Evolutionary conservation across 1,140 invertebrate genomes (phyloP), one percentile per base, ranked within the genome.

Genomic region (Diachasma alloeum): DNA sequence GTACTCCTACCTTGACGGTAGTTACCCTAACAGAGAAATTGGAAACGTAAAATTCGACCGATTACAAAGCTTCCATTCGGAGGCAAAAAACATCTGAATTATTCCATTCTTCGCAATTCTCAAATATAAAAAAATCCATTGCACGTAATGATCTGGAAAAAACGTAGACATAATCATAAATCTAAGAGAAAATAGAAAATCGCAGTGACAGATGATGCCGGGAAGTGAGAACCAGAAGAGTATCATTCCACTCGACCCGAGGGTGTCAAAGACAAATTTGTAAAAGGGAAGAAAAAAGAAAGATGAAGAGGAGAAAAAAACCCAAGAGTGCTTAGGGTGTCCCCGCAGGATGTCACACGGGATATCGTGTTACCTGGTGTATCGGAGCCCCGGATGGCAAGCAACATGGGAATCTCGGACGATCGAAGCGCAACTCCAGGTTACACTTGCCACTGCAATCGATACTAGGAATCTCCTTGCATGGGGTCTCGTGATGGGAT

Each of bases 321-420:
- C 3, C 3, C 24, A 46, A 66, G 48, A 71, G 70, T 63, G 39
- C 53, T 71, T 76, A 72, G 53, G 75, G 69, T 72, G 53, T 63
- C 69, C 36, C 63, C 66, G 39, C 68, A 72, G 75, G 75, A 76
- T 76, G 75, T 76, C 75, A 48, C 75, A 76, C 69, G 75, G 37
- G 46, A 46, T 76, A 76, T 76, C 75, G 39, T 63, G 22, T 76
- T 76, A 71, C 74, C 68, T 72, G 26, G 66, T 68, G 66, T 68
- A 37, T 68, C 15, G 66, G 31, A 68, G 31, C 36, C 59, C 36
- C 66, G 66, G 66, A 68, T 59, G 44, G 46, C 26, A 46, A 31
- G 31, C 2, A 31, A 31, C 26, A 59, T 53, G 72, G 56, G 48
- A 74, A 42, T 39, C 72, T 66, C 72, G 56, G 26, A 46, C 72